Base-by-base conservation (phyloP, 2,797 vertebrate genomes). In the Parauchenoglanis ngamensis region DNA sequence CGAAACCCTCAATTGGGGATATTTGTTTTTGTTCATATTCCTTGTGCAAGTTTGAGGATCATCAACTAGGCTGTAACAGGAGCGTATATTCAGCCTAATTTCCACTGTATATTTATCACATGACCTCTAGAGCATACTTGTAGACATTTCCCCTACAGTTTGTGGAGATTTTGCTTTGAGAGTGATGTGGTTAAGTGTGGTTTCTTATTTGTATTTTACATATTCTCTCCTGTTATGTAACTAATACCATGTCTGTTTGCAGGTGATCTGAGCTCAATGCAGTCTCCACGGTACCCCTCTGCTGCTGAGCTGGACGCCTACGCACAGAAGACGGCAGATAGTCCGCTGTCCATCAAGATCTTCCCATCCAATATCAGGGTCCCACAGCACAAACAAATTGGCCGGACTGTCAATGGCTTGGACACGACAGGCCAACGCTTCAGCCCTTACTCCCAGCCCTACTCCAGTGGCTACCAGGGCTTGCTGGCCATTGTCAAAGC, bases 331-430 rank as follows among this genome's bases (percentile, higher is more conserved):
- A 98, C 97, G 49, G 97, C 97, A 88, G 97, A 97, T 94, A 97
- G 93, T 92, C 98, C 98, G 0, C 95, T 99, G 91, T 97, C 97
- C 94, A 98, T 99, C 96, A 99, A 98, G 96, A 99, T 99, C 95
- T 99, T 99, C 93, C 98, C 97, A 77, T 96, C 96, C 87, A 98
- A 98, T 90, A 95, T 99, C 90, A 97, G 98, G 59, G 98, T 99
- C 90, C 98, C 98, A 0, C 98, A 99, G 93, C 98, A 99, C 95
- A 99, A 98, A 94, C 98, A 99, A 94, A 96, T 99, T 72, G 95
- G 96, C 95, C 96, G 97, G 93, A 99, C 97, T 0, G 95, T 99
- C 90, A 99, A 99, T 0, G 98, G 98, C 90, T 96, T 98, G 7
- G 98, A 99, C 95, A 99, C 98, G 68, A 97, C 97, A 0, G 97